A percentile compares a stretch with the other conserved stretches of the same genome.
These are phyloP conservation scores for Hassar affinis DNA, from an alignment of 2,113 vertebrate genomes.

Conservation along the genomic window DNA sequence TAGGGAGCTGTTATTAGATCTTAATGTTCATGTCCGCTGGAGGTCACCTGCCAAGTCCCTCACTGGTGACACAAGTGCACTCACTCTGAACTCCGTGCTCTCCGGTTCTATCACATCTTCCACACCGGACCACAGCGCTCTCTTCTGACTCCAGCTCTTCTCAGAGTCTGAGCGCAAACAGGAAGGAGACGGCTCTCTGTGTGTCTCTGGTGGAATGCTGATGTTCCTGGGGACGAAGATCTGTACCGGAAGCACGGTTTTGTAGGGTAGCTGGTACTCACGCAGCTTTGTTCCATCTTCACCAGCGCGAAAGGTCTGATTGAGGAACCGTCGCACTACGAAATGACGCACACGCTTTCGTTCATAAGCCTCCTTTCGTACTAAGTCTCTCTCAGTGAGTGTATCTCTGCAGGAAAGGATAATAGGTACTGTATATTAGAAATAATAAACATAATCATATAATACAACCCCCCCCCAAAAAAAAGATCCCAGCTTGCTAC, in stretches of 20 bases:
- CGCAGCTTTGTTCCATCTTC: constrained; percentile 49
- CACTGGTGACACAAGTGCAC: constrained; percentile 58
- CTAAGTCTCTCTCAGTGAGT: constrained; percentile 58
- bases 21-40: not conserved
- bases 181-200: not conserved
- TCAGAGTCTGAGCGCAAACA: constrained; percentile 28
- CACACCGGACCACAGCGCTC: constrained; percentile 15
- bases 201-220: not conserved
- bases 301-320: constrained; percentile 63
- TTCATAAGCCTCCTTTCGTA: constrained; percentile 62
- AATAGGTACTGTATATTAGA: not conserved
- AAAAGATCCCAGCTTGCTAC: not conserved
- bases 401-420: constrained; percentile 54
- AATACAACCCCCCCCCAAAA: not conserved
- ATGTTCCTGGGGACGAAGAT: constrained; percentile 53
- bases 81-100: constrained; percentile 61
- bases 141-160: constrained; percentile 35
- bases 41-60: not conserved
- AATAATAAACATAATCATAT: not conserved
- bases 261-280: constrained; percentile 61
- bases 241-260: constrained; percentile 47
- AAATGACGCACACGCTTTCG: constrained; percentile 67
- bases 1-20: not conserved
- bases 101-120: constrained; percentile 48
- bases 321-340: constrained; percentile 58